These are phyloP conservation scores for Zelostemma sp. DNA, from an alignment of 1,140 invertebrate species.

Conservation along the genomic window DNA sequence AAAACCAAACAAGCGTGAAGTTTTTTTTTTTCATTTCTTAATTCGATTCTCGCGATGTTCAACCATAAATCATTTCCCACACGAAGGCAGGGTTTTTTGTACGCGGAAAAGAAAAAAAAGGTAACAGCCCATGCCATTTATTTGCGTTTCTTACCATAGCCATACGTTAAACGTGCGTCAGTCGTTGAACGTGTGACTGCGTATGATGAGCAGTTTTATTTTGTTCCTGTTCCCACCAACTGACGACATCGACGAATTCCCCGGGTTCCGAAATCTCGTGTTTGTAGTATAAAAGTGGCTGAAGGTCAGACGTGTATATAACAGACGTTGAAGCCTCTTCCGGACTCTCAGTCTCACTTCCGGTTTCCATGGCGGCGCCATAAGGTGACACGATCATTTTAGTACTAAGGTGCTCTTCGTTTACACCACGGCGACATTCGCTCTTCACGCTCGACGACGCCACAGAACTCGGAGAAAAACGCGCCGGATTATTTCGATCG, in stretches of 20 bases:
- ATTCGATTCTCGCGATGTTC: too few relatives aligned
- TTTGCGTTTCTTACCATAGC: slow-evolving; percentile 27
- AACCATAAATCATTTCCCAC: too few relatives aligned
- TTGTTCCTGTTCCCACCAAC: slow-evolving; percentile 77
- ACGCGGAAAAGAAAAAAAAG: too few relatives aligned
- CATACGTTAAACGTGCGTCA: slow-evolving; percentile 63
- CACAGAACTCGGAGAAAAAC: slow-evolving; percentile 58
- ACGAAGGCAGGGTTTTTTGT: too few relatives aligned
- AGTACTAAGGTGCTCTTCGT: slow-evolving; percentile 63
- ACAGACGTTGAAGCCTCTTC: slow-evolving; percentile 50
- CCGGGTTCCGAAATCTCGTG: slow-evolving; percentile 75
- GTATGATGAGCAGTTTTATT: slow-evolving; percentile 56
- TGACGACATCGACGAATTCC: slow-evolving; percentile 77
- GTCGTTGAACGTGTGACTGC: slow-evolving; percentile 63
- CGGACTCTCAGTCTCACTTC: slow-evolving; percentile 36
- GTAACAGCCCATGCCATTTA: slow-evolving; percentile 16
- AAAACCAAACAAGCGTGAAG: too few relatives aligned
- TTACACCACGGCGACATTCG: slow-evolving; percentile 65
- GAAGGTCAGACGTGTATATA: slow-evolving; percentile 61
- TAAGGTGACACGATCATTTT: slow-evolving; percentile 63
- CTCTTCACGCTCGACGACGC: slow-evolving; percentile 66
- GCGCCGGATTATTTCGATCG: slow-evolving; percentile 40
- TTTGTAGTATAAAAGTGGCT: slow-evolving; percentile 71
- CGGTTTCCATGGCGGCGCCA: slow-evolving; percentile 47
- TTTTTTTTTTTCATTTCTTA: too few relatives aligned